phyloP scores from a whole-genome alignment of 2,888 invertebrate genomes.

The Cheiracanthium punctorium region DNA sequence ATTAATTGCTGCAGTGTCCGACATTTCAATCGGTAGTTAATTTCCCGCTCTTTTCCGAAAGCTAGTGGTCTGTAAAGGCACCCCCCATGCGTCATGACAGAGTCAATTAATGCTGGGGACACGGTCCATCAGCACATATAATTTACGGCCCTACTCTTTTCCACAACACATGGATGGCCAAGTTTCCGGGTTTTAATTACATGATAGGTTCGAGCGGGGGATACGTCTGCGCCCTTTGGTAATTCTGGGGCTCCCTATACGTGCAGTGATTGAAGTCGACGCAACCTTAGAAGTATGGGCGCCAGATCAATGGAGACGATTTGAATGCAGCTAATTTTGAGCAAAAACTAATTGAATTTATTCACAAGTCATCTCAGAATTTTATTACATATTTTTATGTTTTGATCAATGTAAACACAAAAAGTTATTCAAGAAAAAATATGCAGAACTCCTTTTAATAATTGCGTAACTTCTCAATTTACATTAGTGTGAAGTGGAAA shows the following conservation, averaged over 20 bases:
- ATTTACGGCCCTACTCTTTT: slow-evolving; percentile 4
- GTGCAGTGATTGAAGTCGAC: neutral
- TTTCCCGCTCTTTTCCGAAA: slow-evolving; percentile 11
- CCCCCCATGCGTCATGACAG: neutral
- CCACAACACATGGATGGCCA: neutral
- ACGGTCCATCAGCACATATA: neutral
- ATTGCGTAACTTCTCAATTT: too few species aligned
- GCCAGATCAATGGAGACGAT: neutral
- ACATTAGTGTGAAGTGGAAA: too few species aligned
- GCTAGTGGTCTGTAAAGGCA: neutral
- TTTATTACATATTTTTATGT: too few species aligned
- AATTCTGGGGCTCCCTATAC: neutral
- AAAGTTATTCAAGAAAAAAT: too few species aligned
- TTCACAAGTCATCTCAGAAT: too few species aligned
- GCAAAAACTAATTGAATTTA: too few species aligned
- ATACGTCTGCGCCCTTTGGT: neutral
- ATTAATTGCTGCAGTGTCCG: neutral
- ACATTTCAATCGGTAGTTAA: slow-evolving; percentile 15
- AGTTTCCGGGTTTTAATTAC: slow-evolving; percentile 10
- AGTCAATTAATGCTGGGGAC: neutral
- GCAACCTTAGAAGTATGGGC: neutral
- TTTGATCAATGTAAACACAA: too few species aligned
- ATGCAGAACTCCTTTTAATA: too few species aligned
- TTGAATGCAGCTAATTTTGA: neutral
- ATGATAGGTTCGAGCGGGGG: neutral